Conservation (phyloP, 2,113 vertebrate genomes). For the Murina feae region DNA sequence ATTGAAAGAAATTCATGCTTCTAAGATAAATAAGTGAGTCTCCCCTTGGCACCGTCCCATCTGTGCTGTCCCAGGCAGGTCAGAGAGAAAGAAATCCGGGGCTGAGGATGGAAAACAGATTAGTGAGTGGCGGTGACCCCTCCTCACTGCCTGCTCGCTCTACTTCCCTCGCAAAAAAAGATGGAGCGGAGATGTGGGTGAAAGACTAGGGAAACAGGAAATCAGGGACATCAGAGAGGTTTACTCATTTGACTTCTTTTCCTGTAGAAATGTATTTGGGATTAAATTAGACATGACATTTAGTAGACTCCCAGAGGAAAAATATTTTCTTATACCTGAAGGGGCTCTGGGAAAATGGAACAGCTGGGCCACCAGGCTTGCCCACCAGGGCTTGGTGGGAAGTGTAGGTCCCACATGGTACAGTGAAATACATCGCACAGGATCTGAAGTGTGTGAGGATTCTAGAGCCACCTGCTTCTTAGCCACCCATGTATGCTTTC, state of each 20-base stretch:
- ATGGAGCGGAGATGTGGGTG: constrained; percentile 28
- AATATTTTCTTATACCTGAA: constrained; percentile 61
- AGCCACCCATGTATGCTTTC: neutral
- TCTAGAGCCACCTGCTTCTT: neutral
- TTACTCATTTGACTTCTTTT: constrained; percentile 32
- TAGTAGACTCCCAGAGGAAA: constrained; percentile 43
- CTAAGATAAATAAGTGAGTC: neutral
- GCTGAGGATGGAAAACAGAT: constrained; percentile 36
- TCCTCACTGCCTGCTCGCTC: neutral
- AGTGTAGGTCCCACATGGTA: neutral
- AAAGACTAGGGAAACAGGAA: constrained; percentile 32
- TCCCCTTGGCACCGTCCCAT: neutral
- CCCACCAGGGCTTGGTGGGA: neutral
- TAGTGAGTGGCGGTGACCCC: neutral
- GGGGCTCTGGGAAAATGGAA: constrained; percentile 32
- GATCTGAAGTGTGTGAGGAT: neutral
- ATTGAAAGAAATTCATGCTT: neutral
- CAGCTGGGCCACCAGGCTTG: neutral
- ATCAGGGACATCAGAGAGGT: neutral
- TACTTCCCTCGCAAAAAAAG: neutral
- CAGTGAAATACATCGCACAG: neutral
- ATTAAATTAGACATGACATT: constrained; percentile 65
- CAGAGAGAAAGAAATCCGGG: constrained; percentile 13
- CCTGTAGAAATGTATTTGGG: constrained; percentile 42
- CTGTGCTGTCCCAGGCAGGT: neutral